These are phyloP conservation scores for Endotricha flammealis DNA, from an alignment of 2,888 invertebrate species.

Conservation along the genomic window DNA sequence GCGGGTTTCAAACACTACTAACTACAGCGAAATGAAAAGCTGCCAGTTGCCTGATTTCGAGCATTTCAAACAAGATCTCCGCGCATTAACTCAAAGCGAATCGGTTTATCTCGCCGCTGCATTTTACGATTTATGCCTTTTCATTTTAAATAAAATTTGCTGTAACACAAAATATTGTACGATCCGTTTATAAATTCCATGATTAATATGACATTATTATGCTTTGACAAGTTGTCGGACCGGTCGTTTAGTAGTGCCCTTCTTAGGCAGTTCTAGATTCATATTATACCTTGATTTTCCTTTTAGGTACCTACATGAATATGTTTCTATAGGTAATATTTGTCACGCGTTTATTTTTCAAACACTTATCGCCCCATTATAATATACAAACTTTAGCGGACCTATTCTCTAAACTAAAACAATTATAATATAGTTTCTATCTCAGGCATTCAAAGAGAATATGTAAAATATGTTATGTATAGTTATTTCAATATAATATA, in stretches of 20 bases:
- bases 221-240: conserved; percentile 5
- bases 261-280: background rate
- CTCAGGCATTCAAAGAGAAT: too few species aligned
- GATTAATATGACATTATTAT: background rate
- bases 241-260: background rate
- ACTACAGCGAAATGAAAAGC: conserved; percentile 30
- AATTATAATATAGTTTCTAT: too few species aligned
- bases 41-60: conserved; percentile 24
- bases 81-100: conserved; percentile 21
- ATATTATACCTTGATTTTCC: background rate
- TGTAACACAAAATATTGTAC: too few species aligned
- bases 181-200: background rate
- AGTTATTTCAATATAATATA: too few species aligned
- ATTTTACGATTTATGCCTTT: conserved; percentile 3
- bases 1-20: conserved; percentile 22
- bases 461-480: too few species aligned
- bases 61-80: conserved; percentile 24
- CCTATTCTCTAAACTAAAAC: too few species aligned
- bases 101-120: conserved; percentile 1
- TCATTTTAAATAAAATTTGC: conserved; percentile 1
- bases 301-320: too few species aligned
- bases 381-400: too few species aligned
- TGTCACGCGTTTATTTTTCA: too few species aligned
- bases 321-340: too few species aligned
- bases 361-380: too few species aligned